A percentile compares a stretch with the other conserved stretches of the same genome.
These are phyloP conservation scores for Oikopleura albicans DNA, from an alignment of 23 tunicate species.

Conservation along the genomic window DNA sequence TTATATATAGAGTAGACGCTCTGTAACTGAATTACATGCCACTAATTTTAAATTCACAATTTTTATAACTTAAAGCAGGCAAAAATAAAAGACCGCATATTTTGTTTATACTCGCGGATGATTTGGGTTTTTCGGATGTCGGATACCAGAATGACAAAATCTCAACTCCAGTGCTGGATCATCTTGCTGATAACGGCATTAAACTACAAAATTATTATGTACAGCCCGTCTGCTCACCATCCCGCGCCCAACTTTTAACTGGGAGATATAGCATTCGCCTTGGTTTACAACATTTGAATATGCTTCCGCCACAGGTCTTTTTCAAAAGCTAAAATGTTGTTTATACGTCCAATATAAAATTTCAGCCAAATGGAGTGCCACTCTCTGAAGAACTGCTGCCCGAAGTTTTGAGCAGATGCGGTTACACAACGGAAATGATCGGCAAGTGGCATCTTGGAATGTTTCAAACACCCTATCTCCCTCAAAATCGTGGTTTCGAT, in stretches of 20 bases:
- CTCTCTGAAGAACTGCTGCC: slow-evolving; percentile 37
- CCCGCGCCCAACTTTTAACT: slow-evolving; percentile 54
- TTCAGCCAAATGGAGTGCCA: too few species aligned
- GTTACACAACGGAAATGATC: slow-evolving; percentile 61
- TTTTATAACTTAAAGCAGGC: too few species aligned
- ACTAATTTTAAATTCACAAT: too few species aligned
- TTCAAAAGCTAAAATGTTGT: too few species aligned
- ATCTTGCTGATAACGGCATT: background rate
- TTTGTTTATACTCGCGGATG: background rate
- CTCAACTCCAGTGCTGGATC: background rate
- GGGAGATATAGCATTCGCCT: slow-evolving; percentile 67
- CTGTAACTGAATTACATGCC: too few species aligned
- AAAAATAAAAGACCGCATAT: background rate
- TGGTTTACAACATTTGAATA: slow-evolving; percentile 44
- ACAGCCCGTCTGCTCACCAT: slow-evolving; percentile 45
- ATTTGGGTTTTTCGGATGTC: background rate
- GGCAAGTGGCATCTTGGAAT: slow-evolving; percentile 87
- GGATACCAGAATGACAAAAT: background rate
- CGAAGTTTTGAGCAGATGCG: slow-evolving; percentile 36
- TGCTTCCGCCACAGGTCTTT: slow-evolving; percentile 27
- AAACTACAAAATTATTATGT: background rate
- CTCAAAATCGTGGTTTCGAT: slow-evolving; percentile 55
- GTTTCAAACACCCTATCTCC: slow-evolving; percentile 30
- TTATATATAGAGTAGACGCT: too few species aligned
- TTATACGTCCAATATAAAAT: too few species aligned